A percentile compares a stretch with the other conserved stretches of the same genome.
phyloP scores from a whole-genome alignment of 1,140 invertebrate species.

The Aleiodes sp. region DNA sequence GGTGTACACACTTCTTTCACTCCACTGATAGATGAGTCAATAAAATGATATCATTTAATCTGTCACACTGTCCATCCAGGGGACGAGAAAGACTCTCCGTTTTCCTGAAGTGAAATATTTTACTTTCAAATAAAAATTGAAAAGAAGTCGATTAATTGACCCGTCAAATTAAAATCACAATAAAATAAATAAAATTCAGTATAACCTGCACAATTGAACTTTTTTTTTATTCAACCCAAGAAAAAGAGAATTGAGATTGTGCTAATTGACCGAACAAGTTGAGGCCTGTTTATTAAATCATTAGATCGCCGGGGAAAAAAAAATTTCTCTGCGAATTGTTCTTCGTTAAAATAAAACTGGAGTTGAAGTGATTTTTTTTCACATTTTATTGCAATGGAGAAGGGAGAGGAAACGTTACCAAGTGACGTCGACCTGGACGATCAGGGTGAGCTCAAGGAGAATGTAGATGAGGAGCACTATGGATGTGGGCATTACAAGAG shows the following conservation, averaged over 20 bases:
- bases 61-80: background rate
- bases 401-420: conserved; percentile 9
- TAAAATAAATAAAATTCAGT: no score
- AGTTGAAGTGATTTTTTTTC: background rate
- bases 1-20: background rate
- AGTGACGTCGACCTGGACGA: conserved; percentile 28
- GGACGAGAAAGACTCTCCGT: background rate
- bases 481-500: conserved; percentile 83
- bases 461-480: conserved; percentile 45
- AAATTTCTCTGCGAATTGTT: background rate
- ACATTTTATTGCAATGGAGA: background rate
- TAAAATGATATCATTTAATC: conserved; percentile 6
- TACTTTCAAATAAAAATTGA: background rate
- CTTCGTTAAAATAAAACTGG: background rate
- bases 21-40: background rate
- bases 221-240: background rate
- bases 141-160: background rate
- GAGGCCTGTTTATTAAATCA: background rate
- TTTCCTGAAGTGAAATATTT: background rate
- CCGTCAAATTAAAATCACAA: no score
- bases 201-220: background rate
- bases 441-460: conserved; percentile 6
- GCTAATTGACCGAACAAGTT: conserved; percentile 19
- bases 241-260: conserved; percentile 9
- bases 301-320: background rate